Conservation (phyloP, 2,888 invertebrate species). For the Caenorhabditis panamensis region DNA sequence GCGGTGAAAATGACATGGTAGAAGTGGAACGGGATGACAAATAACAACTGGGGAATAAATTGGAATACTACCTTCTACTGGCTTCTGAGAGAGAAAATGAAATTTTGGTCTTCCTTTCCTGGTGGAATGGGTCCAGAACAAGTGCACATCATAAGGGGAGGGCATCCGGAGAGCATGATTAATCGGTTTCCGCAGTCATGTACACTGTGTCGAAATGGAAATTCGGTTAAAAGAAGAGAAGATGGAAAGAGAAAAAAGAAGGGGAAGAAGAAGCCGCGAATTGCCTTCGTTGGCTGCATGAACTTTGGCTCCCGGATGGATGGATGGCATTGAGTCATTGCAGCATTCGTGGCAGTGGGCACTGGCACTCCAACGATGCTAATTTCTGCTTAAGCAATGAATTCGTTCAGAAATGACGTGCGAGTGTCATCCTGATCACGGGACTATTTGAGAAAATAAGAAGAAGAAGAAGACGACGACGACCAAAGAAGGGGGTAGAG, state of each 20-base stretch:
- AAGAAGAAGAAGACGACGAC: background rate
- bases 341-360: slow-evolving; percentile 7
- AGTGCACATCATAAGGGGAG: slow-evolving; percentile 5
- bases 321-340: slow-evolving; percentile 23
- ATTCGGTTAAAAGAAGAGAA: slow-evolving; percentile 22
- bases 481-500: background rate
- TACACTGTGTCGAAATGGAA: slow-evolving; percentile 1
- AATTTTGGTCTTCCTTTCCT: background rate
- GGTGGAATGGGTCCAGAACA: too few relatives aligned
- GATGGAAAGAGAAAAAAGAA: slow-evolving; percentile 14
- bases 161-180: slow-evolving; percentile 37
- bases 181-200: slow-evolving; percentile 21
- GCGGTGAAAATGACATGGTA: too few relatives aligned
- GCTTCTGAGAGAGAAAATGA: too few relatives aligned
- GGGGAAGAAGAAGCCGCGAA: slow-evolving; percentile 22
- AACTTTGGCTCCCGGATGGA: slow-evolving; percentile 17
- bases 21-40: too few relatives aligned
- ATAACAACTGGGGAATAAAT: too few relatives aligned
- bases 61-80: too few relatives aligned
- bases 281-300: slow-evolving; percentile 35
- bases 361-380: slow-evolving; percentile 42
- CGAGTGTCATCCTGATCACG: slow-evolving; percentile 40
- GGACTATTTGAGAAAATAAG: slow-evolving; percentile 10
- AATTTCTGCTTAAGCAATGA: slow-evolving; percentile 48
- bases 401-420: slow-evolving; percentile 51